Percentiles rank a stretch among this genome's conserved stretches.
Evolutionary conservation across 2,888 invertebrate genomes (phyloP).

Genomic region (Ceriagrion tenellum): DNA sequence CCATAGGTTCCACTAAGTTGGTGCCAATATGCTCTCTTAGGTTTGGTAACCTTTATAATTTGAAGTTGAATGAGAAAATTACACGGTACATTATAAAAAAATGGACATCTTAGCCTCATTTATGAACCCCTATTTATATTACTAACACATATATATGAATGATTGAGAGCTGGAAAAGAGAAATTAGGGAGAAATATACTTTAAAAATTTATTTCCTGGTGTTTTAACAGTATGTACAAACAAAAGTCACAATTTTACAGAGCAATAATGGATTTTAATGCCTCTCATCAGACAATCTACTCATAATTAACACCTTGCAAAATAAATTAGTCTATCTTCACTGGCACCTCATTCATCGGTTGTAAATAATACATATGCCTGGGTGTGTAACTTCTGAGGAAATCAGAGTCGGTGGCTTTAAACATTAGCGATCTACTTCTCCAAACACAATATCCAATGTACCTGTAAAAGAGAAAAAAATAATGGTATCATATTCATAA

Average conservation of each 20-base stretch:
- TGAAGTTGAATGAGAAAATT: too few species aligned
- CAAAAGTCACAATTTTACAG: neutral
- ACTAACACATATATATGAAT: neutral
- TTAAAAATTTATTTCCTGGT: neutral
- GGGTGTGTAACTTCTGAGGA: neutral
- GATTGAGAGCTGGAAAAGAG: neutral
- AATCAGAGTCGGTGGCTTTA: neutral
- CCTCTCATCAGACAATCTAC: neutral
- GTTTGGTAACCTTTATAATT: too few species aligned
- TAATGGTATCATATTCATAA: neutral
- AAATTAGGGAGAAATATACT: neutral
- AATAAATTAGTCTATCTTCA: conserved; percentile 7
- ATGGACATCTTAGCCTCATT: neutral
- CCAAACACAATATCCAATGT: conserved; percentile 96
- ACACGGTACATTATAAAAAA: neutral
- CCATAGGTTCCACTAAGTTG: too few species aligned
- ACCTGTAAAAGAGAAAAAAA: conserved; percentile 72
- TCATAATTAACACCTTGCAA: neutral
- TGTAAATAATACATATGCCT: neutral
- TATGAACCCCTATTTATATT: neutral
- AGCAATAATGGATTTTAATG: neutral
- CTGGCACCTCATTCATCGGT: neutral
- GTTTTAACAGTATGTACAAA: conserved; percentile 20
- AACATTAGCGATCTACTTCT: conserved; percentile 91
- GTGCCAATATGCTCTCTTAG: too few species aligned